Evolutionary conservation across 2,888 invertebrate species (phyloP), one percentile per base, ranked within the genome.

Genomic region (Heliconius aoede): DNA sequence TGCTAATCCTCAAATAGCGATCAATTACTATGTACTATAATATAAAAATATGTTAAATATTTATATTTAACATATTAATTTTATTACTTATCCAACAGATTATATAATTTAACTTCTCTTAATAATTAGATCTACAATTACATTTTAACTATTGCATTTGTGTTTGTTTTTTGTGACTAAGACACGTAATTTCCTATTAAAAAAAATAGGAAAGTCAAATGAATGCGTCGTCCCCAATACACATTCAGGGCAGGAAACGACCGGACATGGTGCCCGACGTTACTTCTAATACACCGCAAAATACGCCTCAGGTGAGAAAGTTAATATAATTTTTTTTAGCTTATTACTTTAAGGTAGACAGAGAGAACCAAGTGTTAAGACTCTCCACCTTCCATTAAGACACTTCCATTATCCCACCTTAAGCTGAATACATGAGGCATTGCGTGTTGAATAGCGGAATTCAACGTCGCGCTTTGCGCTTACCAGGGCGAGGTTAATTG

Each of bases 211-310:
- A 92, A 61, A 82, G 81, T 65, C 76, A 78, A 61, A 36, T 40
- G 60, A 32, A 60, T 18, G 77, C 60, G 61, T 90, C 93, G 1
- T 92, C 94, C 1, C 94, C 94, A 64, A 90, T 90, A 30, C 89
- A 91, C 84, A 89, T 89, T 26, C 88, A 87, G 76, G 88, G 88
- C 3, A 82, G 90, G 1, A 82, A 87, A 55, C 86, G 89, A 8
- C 95, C 96, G 0, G 96, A 96, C 85, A 96, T 96, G 95, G 95
- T 96, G 78, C 95, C 95, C 0, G 96, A 96, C 81, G 90, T 95
- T 68, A 95, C 95, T 0, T 87, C 94, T 30, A 94, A 91, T 81
- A 93, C 93, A 7, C 79, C 79, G 1, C 80, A 78, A 28, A 80
- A 78, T 51, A 73, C 78, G 13, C 93, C 93, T 0, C 92, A 93